A percentile compares a stretch with the other conserved stretches of the same genome.
Conservation (phyloP, 2,888 invertebrate genomes). For the Lasioglossum oenotherae region DNA sequence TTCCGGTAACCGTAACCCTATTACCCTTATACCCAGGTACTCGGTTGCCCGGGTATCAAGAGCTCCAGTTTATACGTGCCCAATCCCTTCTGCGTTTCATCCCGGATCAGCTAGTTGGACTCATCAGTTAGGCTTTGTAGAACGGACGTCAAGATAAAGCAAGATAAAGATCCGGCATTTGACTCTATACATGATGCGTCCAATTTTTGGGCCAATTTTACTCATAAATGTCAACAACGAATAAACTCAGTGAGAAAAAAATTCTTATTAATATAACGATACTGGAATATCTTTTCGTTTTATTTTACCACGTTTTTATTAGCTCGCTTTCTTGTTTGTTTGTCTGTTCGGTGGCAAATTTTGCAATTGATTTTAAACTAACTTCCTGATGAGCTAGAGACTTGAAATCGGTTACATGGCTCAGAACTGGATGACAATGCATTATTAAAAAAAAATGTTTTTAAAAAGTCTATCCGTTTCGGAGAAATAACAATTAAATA, state of each 20-base stretch:
- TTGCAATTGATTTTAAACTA: too few species aligned
- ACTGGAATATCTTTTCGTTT: neutral
- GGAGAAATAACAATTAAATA: too few species aligned
- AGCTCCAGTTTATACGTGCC: conserved; percentile 21
- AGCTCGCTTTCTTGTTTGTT: too few species aligned
- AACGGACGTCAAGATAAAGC: conserved; percentile 14
- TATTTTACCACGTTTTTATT: too few species aligned
- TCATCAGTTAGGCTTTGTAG: conserved; percentile 17
- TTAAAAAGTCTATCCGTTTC: too few species aligned
- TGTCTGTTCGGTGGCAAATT: too few species aligned
- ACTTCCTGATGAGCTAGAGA: too few species aligned
- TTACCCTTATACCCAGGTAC: conserved; percentile 18
- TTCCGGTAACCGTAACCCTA: conserved; percentile 22
- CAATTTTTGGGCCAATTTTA: neutral
- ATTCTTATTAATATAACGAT: neutral
- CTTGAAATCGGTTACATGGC: too few species aligned
- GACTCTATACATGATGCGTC: neutral
- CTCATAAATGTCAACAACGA: neutral
- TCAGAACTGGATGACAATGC: too few species aligned
- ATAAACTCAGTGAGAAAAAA: neutral
- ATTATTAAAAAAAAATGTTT: too few species aligned
- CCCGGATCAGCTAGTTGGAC: conserved; percentile 17
- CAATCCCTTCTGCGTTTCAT: conserved; percentile 18
- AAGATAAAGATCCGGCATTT: conserved; percentile 8
- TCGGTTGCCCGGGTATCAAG: conserved; percentile 18